Conservation (phyloP, 2,797 vertebrate genomes). For the Aeoliscus strigatus region DNA sequence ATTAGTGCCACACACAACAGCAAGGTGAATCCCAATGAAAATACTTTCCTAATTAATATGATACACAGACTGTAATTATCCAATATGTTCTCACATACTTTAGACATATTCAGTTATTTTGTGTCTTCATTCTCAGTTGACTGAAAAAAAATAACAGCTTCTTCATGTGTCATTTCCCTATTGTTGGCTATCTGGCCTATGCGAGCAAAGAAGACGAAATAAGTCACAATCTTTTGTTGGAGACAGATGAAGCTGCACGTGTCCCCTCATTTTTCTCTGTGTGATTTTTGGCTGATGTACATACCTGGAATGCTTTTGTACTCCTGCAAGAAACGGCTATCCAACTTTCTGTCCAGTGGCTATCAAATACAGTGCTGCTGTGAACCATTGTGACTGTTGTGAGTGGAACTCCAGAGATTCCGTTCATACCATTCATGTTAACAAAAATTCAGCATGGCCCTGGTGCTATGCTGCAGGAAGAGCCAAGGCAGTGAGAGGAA, state of each 20-base stretch:
- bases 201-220: slow-evolving; percentile 23
- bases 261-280: slow-evolving; percentile 26
- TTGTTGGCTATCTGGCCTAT: slow-evolving; percentile 7
- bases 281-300: slow-evolving; percentile 22
- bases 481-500: background rate
- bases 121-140: background rate
- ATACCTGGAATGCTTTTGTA: slow-evolving; percentile 31
- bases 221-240: slow-evolving; percentile 20
- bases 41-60: slow-evolving; percentile 8
- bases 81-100: slow-evolving; percentile 1
- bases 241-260: slow-evolving; percentile 20
- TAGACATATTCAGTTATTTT: background rate
- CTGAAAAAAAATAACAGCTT: background rate
- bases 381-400: slow-evolving; percentile 23
- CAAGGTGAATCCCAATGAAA: slow-evolving; percentile 6
- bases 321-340: slow-evolving; percentile 29
- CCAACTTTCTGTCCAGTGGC: slow-evolving; percentile 21
- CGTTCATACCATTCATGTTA: slow-evolving; percentile 22
- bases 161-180: background rate
- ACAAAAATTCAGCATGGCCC: slow-evolving; percentile 2
- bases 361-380: slow-evolving; percentile 17
- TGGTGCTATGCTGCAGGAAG: slow-evolving; percentile 9
- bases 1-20: slow-evolving; percentile 20
- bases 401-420: slow-evolving; percentile 31
- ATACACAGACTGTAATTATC: background rate